Conservation (phyloP, 2,113 vertebrate genomes). For the Rhinoptilus africanus region DNA sequence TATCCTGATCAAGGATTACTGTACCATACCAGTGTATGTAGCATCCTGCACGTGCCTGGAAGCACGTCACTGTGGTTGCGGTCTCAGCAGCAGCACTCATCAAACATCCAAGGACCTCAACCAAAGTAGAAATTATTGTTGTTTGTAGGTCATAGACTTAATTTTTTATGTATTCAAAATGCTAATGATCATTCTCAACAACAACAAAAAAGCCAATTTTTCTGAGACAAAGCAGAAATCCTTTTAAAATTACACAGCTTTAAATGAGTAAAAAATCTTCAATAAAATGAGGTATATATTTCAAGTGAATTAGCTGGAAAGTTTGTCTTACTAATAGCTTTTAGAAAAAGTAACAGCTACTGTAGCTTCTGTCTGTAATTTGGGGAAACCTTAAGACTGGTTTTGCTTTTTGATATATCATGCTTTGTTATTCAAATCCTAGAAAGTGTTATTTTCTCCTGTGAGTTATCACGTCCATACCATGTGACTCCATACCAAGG, state of each 20-base stretch:
- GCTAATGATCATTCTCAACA: neutral
- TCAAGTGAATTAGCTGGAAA: neutral
- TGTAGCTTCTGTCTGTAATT: neutral
- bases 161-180: neutral
- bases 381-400: accelerated
- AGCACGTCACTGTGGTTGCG: neutral
- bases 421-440: neutral
- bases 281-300: neutral
- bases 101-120: neutral
- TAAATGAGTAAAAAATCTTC: neutral
- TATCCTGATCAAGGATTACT: neutral
- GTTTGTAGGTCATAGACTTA: neutral
- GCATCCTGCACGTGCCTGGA: neutral
- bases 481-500: neutral
- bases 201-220: neutral
- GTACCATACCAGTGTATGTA: neutral
- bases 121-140: neutral
- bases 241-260: neutral
- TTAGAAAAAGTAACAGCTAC: neutral
- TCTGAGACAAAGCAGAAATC: neutral
- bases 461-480: neutral
- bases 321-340: neutral
- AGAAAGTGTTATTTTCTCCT: neutral
- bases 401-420: neutral
- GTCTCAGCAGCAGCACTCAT: neutral